A percentile compares a stretch with the other conserved stretches of the same genome.
Conservation (phyloP, 1,140 invertebrate genomes). For the Tetramorium alpestre region DNA sequence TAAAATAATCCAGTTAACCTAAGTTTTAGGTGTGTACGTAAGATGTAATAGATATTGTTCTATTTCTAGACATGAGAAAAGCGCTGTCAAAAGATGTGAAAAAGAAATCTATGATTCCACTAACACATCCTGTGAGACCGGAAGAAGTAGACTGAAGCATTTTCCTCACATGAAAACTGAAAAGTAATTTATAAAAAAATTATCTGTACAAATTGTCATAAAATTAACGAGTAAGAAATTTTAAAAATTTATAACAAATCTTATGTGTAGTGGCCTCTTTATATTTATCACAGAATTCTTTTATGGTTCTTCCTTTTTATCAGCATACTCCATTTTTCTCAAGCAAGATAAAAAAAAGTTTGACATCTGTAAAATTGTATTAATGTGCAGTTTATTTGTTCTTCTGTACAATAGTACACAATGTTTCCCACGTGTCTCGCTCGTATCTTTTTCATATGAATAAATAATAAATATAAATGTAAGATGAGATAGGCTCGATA, state of each 20-base stretch:
- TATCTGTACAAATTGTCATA: neutral
- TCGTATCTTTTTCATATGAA: conserved; percentile 80
- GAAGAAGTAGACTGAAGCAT: conserved; percentile 95
- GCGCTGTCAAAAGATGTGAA: conserved; percentile 96
- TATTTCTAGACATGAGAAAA: conserved; percentile 97
- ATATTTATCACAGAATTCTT: neutral
- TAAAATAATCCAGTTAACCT: too few species aligned
- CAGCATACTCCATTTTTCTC: neutral
- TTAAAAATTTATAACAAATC: neutral
- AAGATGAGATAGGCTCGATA: conserved; percentile 67
- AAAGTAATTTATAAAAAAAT: neutral
- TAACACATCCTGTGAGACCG: conserved; percentile 96
- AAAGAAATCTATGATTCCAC: conserved; percentile 97
- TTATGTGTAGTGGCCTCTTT: neutral
- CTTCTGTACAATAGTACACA: conserved; percentile 84
- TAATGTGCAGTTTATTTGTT: conserved; percentile 80
- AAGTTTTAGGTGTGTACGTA: conserved; percentile 20
- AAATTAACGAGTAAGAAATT: conserved; percentile 12
- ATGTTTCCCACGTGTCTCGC: conserved; percentile 76
- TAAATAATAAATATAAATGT: conserved; percentile 85
- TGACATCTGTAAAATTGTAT: conserved; percentile 21
- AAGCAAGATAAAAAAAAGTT: neutral
- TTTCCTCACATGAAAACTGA: neutral
- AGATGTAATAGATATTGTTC: conserved; percentile 33
- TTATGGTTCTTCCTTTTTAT: neutral